Base-by-base conservation (phyloP, 2,888 invertebrate species). In the Teleiodes luculella region DNA sequence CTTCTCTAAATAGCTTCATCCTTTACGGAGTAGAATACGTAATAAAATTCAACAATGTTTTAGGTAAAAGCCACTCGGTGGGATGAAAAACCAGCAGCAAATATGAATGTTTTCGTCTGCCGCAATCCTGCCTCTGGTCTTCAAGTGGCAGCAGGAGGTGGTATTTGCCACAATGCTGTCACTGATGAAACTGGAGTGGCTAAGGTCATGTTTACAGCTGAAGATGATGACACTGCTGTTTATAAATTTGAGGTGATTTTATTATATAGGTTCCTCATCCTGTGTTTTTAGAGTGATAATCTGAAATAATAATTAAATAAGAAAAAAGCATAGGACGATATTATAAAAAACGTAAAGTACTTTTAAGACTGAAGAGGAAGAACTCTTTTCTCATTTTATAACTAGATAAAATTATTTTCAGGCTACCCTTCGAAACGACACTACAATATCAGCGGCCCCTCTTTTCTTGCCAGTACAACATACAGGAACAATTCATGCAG, bases 1-100 rank as follows among this genome's bases (percentile, higher is more conserved):
- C n/a, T n/a, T n/a, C n/a, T n/a, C n/a, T n/a, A n/a, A n/a, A n/a
- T n/a, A n/a, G n/a, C n/a, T n/a, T n/a, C n/a, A n/a, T n/a, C n/a
- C n/a, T n/a, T n/a, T n/a, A n/a, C n/a, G n/a, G n/a, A n/a, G n/a
- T n/a, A n/a, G n/a, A n/a, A 14, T 10, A 5, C 4, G 41, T 10
- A 14, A 20, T n/a, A 28, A 30, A 3, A 31, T n/a, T 43, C n/a
- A 6, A 6, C 11, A 20, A 11, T 16, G 30, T 31, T 47, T 16
- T 14, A 90, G 90, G 74, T 90, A 16, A 86, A 83, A 72, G 89
- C 88, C 0, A 83, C 74, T 0, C 80, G 86, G 0, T 90, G 87
- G 86, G 86, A 88, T 46, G 84, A 82, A 46, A 85, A 83, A 28
- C 83, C 86, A 4, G 83, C 81, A 0, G n/a, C 65, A 0, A 70